Evolutionary conservation across 2,888 invertebrate species (phyloP), one percentile per base, ranked within the genome.

Genomic region (Drosophila neotestacea): DNA sequence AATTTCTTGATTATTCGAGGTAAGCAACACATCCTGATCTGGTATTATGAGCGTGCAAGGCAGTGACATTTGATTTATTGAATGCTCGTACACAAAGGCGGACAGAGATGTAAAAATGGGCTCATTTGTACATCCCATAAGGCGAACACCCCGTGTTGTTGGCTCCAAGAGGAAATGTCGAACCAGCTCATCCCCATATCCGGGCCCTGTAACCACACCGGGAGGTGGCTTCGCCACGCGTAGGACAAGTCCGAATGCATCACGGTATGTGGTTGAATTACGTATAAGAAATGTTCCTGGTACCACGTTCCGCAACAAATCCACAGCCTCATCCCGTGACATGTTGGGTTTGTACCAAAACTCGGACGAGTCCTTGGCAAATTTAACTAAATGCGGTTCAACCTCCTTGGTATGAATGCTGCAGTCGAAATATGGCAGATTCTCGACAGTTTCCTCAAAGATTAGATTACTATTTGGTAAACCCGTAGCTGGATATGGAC

Each of bases 321-420:
- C 94, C 74, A 99, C 93, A 96, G 98, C 98, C 94, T 99, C 98
- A 92, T 99, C 99, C 74, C 99, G 94, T 22, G 97, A 96, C 90
- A 99, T 98, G 90, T 96, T 95, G 11, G 99, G 97, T 92, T 99
- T 99, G 94, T 99, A 99, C 99, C 99, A 99, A 93, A 95, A 98
- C 92, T 97, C 96, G 78, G 96, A 97, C 75, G 98, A 98, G 93
- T 99, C 99, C 66, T 97, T 95, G 4, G 98, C 98, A 93, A 98
- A 89, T 51, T 88, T 85, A 46, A 97, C 97, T 89, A 97, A 95
- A 81, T 96, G 97, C 6, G 96, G 96, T 51, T 97, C 96, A 66
- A 98, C 97, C 93, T 97, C 97, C 63, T 96, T 96, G 11, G 95
- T 95, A 50, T 94, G 93, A 85, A 93, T 93, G 66, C 92, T 90